phyloP scores from a whole-genome alignment of 2,113 vertebrate genomes.

The Cyphotilapia sp. region DNA sequence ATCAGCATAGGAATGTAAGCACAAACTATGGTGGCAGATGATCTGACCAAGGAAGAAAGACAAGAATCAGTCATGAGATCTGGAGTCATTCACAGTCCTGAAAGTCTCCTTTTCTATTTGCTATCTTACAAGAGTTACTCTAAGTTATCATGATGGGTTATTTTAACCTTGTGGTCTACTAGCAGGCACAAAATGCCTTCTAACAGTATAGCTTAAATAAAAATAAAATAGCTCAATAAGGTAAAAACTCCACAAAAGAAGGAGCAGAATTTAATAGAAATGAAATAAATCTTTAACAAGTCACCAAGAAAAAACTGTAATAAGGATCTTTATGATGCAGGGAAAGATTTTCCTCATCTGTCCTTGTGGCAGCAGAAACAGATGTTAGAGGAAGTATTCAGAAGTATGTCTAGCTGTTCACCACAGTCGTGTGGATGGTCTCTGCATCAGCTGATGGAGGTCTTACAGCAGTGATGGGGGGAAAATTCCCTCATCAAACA shows the following conservation, averaged over 20 bases:
- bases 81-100: background rate
- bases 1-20: background rate
- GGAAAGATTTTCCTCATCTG: background rate
- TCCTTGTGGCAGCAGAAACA: background rate
- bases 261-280: background rate
- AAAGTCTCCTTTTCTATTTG: background rate
- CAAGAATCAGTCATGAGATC: background rate
- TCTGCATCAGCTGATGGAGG: background rate
- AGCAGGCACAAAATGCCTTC: background rate
- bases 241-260: background rate
- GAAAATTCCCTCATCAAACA: background rate
- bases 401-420: accelerated
- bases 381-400: background rate
- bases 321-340: background rate
- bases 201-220: background rate
- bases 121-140: background rate
- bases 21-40: background rate
- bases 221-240: accelerated
- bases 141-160: background rate
- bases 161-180: background rate
- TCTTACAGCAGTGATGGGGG: background rate
- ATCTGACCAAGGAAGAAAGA: background rate
- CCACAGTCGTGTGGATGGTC: background rate
- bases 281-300: background rate
- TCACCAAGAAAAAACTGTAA: background rate